A percentile compares a stretch with the other conserved stretches of the same genome.
phyloP scores from a whole-genome alignment of 1,140 invertebrate genomes.

The Apis cerana region DNA sequence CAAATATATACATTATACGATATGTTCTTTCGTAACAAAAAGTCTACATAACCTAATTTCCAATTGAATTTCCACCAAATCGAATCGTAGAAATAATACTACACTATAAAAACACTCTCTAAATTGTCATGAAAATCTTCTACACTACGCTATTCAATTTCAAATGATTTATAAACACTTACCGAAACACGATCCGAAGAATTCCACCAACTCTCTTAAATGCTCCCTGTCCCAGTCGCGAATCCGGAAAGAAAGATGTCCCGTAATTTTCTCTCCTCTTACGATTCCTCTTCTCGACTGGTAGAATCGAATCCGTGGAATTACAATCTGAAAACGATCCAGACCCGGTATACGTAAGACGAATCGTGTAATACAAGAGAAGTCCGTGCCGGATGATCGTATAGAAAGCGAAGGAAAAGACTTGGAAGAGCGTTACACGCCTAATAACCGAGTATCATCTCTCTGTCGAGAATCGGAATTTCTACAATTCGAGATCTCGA shows the following conservation, averaged over 20 bases:
- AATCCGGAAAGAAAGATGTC: constrained; percentile 35
- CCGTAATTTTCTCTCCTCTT: constrained; percentile 18
- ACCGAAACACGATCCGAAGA: background rate
- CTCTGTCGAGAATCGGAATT: constrained; percentile 38
- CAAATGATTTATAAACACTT: background rate
- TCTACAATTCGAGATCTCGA: constrained; percentile 70
- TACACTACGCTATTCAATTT: background rate
- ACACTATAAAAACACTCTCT: background rate
- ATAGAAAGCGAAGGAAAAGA: constrained; percentile 32
- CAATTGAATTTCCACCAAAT: background rate
- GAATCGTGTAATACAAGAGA: background rate
- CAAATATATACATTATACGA: no score
- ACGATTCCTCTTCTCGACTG: constrained; percentile 14
- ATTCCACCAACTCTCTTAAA: background rate
- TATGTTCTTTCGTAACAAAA: background rate
- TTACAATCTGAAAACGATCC: constrained; percentile 48
- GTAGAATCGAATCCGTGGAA: constrained; percentile 44
- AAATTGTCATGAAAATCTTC: background rate
- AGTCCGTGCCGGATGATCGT: background rate
- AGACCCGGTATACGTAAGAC: no score
- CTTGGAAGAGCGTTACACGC: constrained; percentile 48
- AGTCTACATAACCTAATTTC: background rate
- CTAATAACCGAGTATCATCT: constrained; percentile 68
- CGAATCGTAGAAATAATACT: background rate
- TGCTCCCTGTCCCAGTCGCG: background rate